Base-by-base conservation (phyloP, 1,140 invertebrate genomes). In the Mizuhopecten yessoensis region DNA sequence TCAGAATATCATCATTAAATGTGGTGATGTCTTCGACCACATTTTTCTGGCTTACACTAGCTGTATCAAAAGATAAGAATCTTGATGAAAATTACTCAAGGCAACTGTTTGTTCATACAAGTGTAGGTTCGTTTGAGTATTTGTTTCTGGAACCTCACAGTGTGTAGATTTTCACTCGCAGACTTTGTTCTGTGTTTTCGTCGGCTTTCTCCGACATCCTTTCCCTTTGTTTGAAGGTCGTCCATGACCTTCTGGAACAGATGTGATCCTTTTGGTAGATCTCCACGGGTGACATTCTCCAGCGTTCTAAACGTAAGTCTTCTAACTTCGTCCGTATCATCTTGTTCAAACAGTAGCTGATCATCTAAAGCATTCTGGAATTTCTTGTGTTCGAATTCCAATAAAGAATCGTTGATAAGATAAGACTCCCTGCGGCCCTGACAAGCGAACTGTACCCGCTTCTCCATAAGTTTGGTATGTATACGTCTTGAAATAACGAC, bases 321-420 rank as follows among this genome's bases (percentile, higher is more conserved):
- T 23, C 17, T 75, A 75, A 75, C n/a, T 1, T 75, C 57, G 57
- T 75, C 57, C 5, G 23, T 75, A 13, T 75, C 57, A 75, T 75
- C 57, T 29, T 75, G 57, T 75, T 75, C 57, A 29, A 75, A 75
- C 5, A 75, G 9, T 17, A 75, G 11, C 57, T 75, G 57, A 75
- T 75, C 57, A 75, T 75, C 57, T 75, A 75, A 11, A 75, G 57
- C 57, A 75, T 75, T 75, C 29, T 75, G 57, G 57, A 75, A 75
- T 75, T 75, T 75, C 23, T 75, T 75, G 57, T 75, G 57, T n/a
- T 75, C 57, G n/a, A 75, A 75, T 75, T 75, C 57, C 57, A 75
- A n/a, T 17, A 75, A 17, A 17, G 57, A n/a, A n/a, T 75, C 57
- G n/a, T 75, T 75, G 23, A 75, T 75, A 11, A 75, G 57, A 29